Evolutionary conservation across 2,888 invertebrate genomes (phyloP), one percentile per base, ranked within the genome.

Genomic region (Diaphora mendica): DNA sequence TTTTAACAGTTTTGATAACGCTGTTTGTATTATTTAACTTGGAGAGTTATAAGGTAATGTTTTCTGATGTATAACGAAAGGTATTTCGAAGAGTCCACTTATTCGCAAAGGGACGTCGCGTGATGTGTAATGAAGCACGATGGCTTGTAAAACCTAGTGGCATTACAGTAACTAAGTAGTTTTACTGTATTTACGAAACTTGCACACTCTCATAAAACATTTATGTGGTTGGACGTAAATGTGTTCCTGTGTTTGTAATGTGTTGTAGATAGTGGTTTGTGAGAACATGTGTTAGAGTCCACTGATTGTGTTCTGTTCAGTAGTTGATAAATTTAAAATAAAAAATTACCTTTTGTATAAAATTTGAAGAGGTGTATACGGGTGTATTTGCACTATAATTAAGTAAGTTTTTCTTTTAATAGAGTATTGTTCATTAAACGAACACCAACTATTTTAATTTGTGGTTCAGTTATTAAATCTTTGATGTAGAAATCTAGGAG

Each of bases 121-220:
- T 68, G 68, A 72, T 71, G 42, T 30, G 51, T 68, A 64, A 68
- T 35, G 62, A 62, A 72, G 48, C 35, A 72, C 35, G 48, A 64
- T 64, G 26, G 64, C 35, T 42, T 72, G 64, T 72, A 68, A 72
- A 72, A 59, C 59, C 15, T 23, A 62, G 72, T 67, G 67, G 44
- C 44, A 71, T 59, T 59, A 71, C 55, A 48, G 33, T 20, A 5
- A 42, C 42, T 71, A 30, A 72, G 72, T 67, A 72, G 67, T 67
- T 72, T 51, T 33, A 30, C 17, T 23, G 67, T 67, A 67, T 72
- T 30, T 66, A 42, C 55, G 66, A 65, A 66, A 62, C 67, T 67
- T 42, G 59, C 33, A 72, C 26, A 72, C n/a, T 44, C 66, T 62
- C 67, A 30, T 72, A 59, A 71, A 72, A 72, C 44, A 30, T 66